phyloP scores from a whole-genome alignment of 92 coral and sea anemone genomes.

The Ricordea florida region DNA sequence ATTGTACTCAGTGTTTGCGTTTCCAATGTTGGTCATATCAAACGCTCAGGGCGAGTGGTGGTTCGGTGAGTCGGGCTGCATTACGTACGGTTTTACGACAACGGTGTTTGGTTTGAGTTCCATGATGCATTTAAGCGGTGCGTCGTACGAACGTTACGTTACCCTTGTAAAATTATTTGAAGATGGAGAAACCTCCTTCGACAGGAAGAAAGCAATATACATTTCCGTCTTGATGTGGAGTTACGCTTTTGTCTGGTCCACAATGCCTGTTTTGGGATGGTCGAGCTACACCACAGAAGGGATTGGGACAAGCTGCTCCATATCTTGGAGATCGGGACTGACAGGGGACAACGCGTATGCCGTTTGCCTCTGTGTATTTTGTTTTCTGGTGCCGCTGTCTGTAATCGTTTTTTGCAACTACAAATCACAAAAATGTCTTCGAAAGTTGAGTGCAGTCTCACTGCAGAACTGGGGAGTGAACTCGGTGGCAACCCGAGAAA shows the following conservation, averaged over 20 bases:
- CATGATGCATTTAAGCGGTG: slow-evolving; percentile 3
- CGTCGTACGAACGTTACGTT: slow-evolving; percentile 33
- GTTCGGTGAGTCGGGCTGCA: slow-evolving; percentile 24
- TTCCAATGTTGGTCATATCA: not conserved
- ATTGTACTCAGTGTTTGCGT: not conserved
- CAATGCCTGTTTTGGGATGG: slow-evolving; percentile 31
- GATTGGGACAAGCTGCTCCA: slow-evolving; percentile 38
- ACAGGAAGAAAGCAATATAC: not conserved
- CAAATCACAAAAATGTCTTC: not conserved
- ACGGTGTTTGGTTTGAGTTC: slow-evolving; percentile 10
- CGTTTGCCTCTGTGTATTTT: not conserved
- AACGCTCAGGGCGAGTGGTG: slow-evolving; percentile 25
- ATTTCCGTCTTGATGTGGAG: slow-evolving; percentile 1
- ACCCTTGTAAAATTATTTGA: slow-evolving; percentile 2
- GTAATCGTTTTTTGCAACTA: not conserved
- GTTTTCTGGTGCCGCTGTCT: slow-evolving; percentile 15
- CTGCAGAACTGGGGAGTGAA: slow-evolving; percentile 6
- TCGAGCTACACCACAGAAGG: slow-evolving; percentile 23
- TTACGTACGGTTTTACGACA: slow-evolving; percentile 15
- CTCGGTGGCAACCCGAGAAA: not conserved
- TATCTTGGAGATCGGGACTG: slow-evolving; percentile 5
- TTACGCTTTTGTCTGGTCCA: slow-evolving; percentile 24
- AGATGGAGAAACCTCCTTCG: not conserved
- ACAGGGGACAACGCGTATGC: not conserved
- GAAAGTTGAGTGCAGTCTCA: not conserved